Evolutionary conservation across 2,888 invertebrate genomes (phyloP), one percentile per base, ranked within the genome.

Genomic region (Hyalella azteca): DNA sequence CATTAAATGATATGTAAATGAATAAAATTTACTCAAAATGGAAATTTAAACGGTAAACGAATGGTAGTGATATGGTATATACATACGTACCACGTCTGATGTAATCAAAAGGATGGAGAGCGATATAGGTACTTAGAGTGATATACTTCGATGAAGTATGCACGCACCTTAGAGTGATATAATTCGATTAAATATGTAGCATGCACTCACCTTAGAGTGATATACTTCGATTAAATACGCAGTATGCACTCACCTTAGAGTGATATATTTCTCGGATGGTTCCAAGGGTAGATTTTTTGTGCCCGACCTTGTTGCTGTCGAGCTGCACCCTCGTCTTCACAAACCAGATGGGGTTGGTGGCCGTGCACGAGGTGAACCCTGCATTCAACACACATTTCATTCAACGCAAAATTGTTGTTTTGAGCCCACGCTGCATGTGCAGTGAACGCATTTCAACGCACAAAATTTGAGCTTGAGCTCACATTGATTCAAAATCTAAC

Each of bases 261-360:
- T 73, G 78, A 73, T 85, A 85, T 50, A 79, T 78, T 13, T 81
- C 78, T 9, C 77, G 77, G 85, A 95, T 93, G 87, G 94, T 95
- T 88, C 95, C 92, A 86, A 92, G 87, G 73, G 94, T 93, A 49
- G 93, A 92, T 87, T 93, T 92, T 85, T 88, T 88, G 86, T 92
- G 92, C 19, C 92, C 91, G 86, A 91, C 91, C 85, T 89, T 90
- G 88, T 91, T 92, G 86, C 92, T 91, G 90, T 98, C 97, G 87
- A 99, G 91, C 88, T 99, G 99, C 81, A 99, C 90, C 84, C 99
- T 92, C 73, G 99, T 99, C 90, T 99, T 99, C 81, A 99, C 95
- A 89, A 99, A 96, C 99, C 99, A 99, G 87, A 99, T 97, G 78
- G 99, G 99, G 90, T 99, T 99, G 81, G 99, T 98, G 86, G 93